phyloP scores from a whole-genome alignment of 1,140 invertebrate species.

The Drosophila pruinosa region DNA sequence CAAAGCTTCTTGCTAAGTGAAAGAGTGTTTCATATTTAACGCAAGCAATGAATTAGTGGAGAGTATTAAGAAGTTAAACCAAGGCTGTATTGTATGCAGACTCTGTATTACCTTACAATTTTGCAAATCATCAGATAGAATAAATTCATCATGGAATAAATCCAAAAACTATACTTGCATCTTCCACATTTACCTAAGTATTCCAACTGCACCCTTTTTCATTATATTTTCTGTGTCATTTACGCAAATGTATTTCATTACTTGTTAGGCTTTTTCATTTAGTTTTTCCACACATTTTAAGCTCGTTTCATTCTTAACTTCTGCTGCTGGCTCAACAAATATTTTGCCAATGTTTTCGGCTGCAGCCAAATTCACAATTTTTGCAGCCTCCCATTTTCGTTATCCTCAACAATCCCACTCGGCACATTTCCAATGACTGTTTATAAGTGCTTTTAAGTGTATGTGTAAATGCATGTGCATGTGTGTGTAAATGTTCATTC shows the following conservation, averaged over 20 bases:
- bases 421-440: not conserved
- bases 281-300: slow-evolving; percentile 26
- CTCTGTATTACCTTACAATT: too few relatives aligned
- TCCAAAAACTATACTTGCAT: too few relatives aligned
- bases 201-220: not conserved
- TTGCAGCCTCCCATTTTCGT: not conserved
- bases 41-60: too few relatives aligned
- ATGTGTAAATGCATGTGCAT: not conserved
- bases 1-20: not conserved
- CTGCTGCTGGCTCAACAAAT: not conserved
- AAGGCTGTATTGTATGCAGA: too few relatives aligned
- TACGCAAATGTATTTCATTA: slow-evolving; percentile 25
- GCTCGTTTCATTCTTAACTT: too few relatives aligned
- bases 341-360: slow-evolving; percentile 18
- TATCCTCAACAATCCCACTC: not conserved
- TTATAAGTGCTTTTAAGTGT: slow-evolving; percentile 10
- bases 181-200: not conserved
- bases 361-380: slow-evolving; percentile 21
- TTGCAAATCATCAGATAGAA: too few relatives aligned
- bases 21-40: too few relatives aligned
- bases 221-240: slow-evolving; percentile 2
- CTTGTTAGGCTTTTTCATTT: slow-evolving; percentile 6
- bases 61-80: too few relatives aligned
- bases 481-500: slow-evolving; percentile 10
- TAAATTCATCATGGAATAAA: too few relatives aligned